Conservation (phyloP, 1,140 invertebrate genomes). For the Acromyrmex echinatior region DNA sequence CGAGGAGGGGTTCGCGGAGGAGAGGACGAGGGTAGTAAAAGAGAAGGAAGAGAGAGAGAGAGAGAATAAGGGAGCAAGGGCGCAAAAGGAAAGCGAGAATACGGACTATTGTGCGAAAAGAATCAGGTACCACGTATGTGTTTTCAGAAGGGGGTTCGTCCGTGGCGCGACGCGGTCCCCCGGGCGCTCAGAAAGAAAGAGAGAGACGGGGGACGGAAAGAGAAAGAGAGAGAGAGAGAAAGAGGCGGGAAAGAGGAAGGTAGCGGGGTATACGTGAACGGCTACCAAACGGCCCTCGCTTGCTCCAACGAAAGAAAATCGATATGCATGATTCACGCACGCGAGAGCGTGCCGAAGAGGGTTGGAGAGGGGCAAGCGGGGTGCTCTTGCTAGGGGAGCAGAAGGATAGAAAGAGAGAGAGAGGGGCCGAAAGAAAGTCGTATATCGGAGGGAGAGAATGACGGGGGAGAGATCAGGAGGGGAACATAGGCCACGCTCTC, state of each 20-base stretch:
- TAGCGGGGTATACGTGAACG: constrained; percentile 49
- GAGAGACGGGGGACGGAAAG: constrained; percentile 1
- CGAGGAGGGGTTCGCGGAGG: constrained; percentile 2
- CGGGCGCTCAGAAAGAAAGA: constrained; percentile 66
- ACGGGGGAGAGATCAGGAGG: constrained; percentile 25
- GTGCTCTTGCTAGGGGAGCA: constrained; percentile 49
- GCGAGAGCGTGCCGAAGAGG: constrained; percentile 73
- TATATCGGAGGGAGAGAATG: constrained; percentile 40
- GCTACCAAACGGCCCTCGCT: constrained; percentile 65
- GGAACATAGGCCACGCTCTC: constrained; percentile 36
- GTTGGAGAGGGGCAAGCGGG: constrained; percentile 62
- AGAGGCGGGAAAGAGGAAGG: constrained; percentile 31
- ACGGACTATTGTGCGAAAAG: constrained; percentile 80
- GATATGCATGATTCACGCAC: constrained; percentile 87
- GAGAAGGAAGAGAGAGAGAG: constrained; percentile 42
- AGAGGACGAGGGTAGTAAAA: constrained; percentile 17
- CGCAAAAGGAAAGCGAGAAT: constrained; percentile 69
- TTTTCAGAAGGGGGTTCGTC: constrained; percentile 77
- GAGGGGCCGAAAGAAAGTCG: constrained; percentile 33
- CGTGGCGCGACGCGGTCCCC: constrained; percentile 70
- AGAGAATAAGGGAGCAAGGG: constrained; percentile 43
- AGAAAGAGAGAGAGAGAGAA: background rate
- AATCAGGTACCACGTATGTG: constrained; percentile 75
- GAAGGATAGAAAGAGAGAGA: constrained; percentile 35
- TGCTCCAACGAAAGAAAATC: constrained; percentile 84